These are phyloP conservation scores for Tachyglossus aculeatus DNA, from an alignment of 2,797 vertebrate genomes.

Conservation along the genomic window DNA sequence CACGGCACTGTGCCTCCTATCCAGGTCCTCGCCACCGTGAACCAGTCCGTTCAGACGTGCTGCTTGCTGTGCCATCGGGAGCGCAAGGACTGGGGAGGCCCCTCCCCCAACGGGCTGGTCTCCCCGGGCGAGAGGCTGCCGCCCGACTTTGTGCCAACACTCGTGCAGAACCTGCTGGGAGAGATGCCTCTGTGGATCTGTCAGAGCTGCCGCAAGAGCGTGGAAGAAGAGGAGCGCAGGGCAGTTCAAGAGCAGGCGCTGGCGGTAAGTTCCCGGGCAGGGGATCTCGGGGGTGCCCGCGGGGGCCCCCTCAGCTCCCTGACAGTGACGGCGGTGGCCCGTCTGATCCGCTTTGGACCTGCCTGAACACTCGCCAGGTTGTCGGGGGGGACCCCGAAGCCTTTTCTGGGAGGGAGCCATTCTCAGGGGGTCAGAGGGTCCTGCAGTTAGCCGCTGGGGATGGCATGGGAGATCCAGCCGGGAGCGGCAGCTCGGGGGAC, in stretches of 20 bases:
- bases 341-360: too few species aligned
- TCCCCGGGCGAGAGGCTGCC: constrained; percentile 90
- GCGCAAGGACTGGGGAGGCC: constrained; percentile 95
- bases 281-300: too few species aligned
- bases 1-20: constrained; percentile 53
- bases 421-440: background rate
- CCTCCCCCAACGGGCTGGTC: constrained; percentile 88
- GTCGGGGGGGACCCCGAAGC: background rate
- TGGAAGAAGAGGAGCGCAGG: constrained; percentile 96
- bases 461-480: background rate
- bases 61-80: constrained; percentile 97
- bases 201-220: constrained; percentile 97
- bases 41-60: constrained; percentile 93
- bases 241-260: constrained; percentile 89
- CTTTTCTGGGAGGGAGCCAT: background rate
- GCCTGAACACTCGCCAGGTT: fast-evolving
- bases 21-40: constrained; percentile 73
- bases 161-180: constrained; percentile 95
- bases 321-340: too few species aligned
- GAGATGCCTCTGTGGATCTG: constrained; percentile 99
- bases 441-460: background rate
- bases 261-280: constrained; percentile 83
- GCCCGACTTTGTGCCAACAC: constrained; percentile 91
- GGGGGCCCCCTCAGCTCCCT: too few species aligned
- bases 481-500: too few species aligned